Percentiles rank a stretch among this genome's conserved stretches.
phyloP scores from a whole-genome alignment of 2,888 invertebrate species.

The Amiota communis region DNA sequence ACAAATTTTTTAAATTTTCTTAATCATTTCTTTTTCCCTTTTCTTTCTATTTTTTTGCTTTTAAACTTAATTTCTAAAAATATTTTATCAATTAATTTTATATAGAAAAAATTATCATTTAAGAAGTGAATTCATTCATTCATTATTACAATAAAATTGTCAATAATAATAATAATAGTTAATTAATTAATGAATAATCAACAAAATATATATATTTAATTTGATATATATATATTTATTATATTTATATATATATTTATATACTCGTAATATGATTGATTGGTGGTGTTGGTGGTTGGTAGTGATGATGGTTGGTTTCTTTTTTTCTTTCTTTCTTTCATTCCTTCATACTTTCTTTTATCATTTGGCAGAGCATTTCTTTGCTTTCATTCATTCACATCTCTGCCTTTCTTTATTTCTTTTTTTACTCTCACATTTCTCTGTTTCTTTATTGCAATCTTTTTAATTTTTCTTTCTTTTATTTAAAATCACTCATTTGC shows the following conservation, averaged over 20 bases:
- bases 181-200: conserved; percentile 67
- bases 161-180: conserved; percentile 22
- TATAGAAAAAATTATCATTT: background rate
- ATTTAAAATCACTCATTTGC: background rate
- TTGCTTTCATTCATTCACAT: background rate
- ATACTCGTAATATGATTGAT: conserved; percentile 18
- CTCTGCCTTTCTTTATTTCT: conserved; percentile 1
- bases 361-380: background rate
- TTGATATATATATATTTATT: no score
- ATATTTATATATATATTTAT: no score
- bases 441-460: background rate
- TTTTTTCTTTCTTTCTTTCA: conserved; percentile 38
- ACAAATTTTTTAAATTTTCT: no score
- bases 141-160: conserved; percentile 36
- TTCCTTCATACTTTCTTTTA: conserved; percentile 22
- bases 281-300: conserved; percentile 50
- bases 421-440: background rate
- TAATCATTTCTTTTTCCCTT: no score
- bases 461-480: conserved; percentile 4
- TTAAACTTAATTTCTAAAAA: no score
- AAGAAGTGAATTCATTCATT: background rate
- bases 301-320: conserved; percentile 57
- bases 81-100: no score
- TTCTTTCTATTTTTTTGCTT: no score
- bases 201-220: conserved; percentile 43